Conservation (phyloP, 1,140 invertebrate genomes). For the Cydia splendana region DNA sequence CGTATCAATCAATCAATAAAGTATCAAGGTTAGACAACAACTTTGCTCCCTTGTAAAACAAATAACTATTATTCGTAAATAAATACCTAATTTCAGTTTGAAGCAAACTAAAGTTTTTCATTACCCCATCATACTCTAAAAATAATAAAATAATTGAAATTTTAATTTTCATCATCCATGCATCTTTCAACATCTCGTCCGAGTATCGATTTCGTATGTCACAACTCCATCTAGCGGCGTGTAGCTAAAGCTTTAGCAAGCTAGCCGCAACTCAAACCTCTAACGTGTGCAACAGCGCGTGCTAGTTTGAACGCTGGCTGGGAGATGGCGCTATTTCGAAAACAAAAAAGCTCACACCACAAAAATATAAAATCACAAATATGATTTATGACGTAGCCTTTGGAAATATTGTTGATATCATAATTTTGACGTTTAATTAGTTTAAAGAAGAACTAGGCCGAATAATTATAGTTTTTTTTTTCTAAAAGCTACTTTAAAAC, state of each 20-base stretch:
- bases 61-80: no score
- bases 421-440: slow-evolving; percentile 12
- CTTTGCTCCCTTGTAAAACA: no score
- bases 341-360: not conserved
- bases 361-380: slow-evolving; percentile 2
- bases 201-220: not conserved
- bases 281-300: not conserved
- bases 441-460: slow-evolving; percentile 1
- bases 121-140: no score
- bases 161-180: not conserved
- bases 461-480: not conserved
- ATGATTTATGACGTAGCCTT: no score
- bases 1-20: no score
- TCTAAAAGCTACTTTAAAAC: not conserved
- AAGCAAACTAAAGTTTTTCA: no score
- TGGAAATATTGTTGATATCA: not conserved
- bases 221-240: slow-evolving; percentile 22
- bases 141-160: not conserved
- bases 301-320: not conserved
- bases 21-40: no score
- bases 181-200: not conserved
- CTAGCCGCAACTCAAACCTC: not conserved
- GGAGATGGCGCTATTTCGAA: slow-evolving; percentile 48
- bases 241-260: not conserved
- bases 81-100: no score